Evolutionary conservation across 2,888 invertebrate genomes (phyloP).

Genomic region (Xylocampa areola): DNA sequence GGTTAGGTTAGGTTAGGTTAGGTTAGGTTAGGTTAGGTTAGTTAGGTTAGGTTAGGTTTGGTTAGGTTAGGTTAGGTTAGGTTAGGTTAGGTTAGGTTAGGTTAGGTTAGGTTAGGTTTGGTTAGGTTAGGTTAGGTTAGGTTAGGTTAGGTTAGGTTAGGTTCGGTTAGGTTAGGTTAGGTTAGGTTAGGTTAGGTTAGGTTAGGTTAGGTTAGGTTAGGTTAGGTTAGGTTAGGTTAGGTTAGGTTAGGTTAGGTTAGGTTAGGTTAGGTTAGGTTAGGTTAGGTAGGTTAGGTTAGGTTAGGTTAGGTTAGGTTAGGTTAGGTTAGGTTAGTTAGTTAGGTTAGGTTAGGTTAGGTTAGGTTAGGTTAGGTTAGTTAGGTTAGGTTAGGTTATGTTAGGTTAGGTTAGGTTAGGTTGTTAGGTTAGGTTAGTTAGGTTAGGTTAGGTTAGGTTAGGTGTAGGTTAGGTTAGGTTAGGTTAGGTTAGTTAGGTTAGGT

Average conservation of each 20-base stretch:
- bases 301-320: slow-evolving; percentile 46
- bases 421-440: slow-evolving; percentile 10
- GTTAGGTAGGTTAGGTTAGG: slow-evolving; percentile 32
- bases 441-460: slow-evolving; percentile 41
- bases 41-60: slow-evolving; percentile 55
- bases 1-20: slow-evolving; percentile 52
- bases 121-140: slow-evolving; percentile 53
- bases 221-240: slow-evolving; percentile 39
- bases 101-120: slow-evolving; percentile 51
- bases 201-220: slow-evolving; percentile 38
- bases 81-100: slow-evolving; percentile 20
- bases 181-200: slow-evolving; percentile 46
- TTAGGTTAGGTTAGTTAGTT: slow-evolving; percentile 36
- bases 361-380: slow-evolving; percentile 33
- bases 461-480: slow-evolving; percentile 38
- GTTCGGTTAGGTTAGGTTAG: slow-evolving; percentile 44
- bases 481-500: slow-evolving; percentile 44
- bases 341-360: slow-evolving; percentile 42
- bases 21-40: too few relatives aligned
- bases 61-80: slow-evolving; percentile 53
- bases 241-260: slow-evolving; percentile 40
- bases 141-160: slow-evolving; percentile 48
- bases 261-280: slow-evolving; percentile 33
- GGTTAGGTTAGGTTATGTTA: slow-evolving; percentile 32
- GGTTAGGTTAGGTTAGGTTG: slow-evolving; percentile 30